These are phyloP conservation scores for Belgica antarctica DNA, from an alignment of 2,888 invertebrate species.

Conservation along the genomic window DNA sequence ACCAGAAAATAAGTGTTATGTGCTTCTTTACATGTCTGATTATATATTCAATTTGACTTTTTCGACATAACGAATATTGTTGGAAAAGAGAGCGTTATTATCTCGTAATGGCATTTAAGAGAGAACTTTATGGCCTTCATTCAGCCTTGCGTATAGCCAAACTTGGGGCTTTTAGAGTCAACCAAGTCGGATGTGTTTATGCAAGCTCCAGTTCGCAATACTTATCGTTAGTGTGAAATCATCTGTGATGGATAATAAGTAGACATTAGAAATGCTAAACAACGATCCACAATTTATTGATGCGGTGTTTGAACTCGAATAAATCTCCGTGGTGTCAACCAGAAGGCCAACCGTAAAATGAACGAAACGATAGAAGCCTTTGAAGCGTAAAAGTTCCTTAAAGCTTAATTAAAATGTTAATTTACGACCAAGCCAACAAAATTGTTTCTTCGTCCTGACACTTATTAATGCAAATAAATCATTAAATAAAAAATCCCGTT, in stretches of 20 bases:
- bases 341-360: too few relatives aligned
- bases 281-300: slow-evolving; percentile 9
- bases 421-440: neutral
- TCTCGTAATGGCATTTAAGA: slow-evolving; percentile 20
- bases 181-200: neutral
- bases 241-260: neutral
- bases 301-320: too few relatives aligned
- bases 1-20: slow-evolving; percentile 30
- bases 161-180: neutral
- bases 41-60: slow-evolving; percentile 33
- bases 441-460: neutral
- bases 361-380: too few relatives aligned
- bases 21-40: slow-evolving; percentile 31
- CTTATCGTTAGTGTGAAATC: neutral
- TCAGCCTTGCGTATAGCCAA: neutral
- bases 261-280: neutral
- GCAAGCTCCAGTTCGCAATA: too few relatives aligned
- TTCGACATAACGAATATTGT: neutral
- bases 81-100: slow-evolving; percentile 14
- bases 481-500: slow-evolving; percentile 1
- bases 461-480: slow-evolving; percentile 36
- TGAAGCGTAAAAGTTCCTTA: neutral
- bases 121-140: slow-evolving; percentile 12
- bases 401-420: neutral
- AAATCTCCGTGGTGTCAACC: too few relatives aligned